Base-by-base conservation (phyloP, 2,797 vertebrate species). In the Oreortyx pictus region DNA sequence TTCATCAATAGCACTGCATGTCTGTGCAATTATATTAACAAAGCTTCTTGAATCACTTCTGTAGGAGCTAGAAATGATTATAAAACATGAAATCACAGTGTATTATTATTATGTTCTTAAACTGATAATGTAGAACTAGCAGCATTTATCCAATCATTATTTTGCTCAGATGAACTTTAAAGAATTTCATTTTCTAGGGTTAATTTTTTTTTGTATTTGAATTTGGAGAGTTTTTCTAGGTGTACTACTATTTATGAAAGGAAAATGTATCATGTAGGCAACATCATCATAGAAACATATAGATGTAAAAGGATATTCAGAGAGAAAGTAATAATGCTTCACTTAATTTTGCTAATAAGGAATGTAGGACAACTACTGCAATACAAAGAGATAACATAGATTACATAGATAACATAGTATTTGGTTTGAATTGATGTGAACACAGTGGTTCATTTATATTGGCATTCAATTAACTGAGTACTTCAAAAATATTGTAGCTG, bases 81-180 rank as follows among this genome's bases (percentile, higher is more conserved):
- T 31, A 64, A 72, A 91, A 76, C 29, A 39, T n/a, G 33, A 70
- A 92, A 74, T 74, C 50, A 57, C 27, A 77, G 29, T 7, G 3
- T 39, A 24, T 77, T 65, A 23, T 57, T 77, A 66, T 39, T 25
- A 31, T 0, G 0, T 80, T 29, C 46, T 89, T 88, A 87, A 57
- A 23, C 44, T 70, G 90, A 70, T 68, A 71, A 46, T 60, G 57
- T 33, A 31, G 24, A 87, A 35, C 15, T 71, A 71, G 20, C n/a
- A 73, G 37, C 75, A 47, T 66, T 90, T 94, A 25, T 79, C 27
- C n/a, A 86, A 65, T 83, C 49, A 9, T 88, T 89, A 14, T 74
- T 17, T 47, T 90, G 17, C 27, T 57, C 57, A 77, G 24, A 76
- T 8, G 25, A 87, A 43, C 74, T 92, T 73, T 49, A 93, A 62